phyloP scores from a whole-genome alignment of 1,140 invertebrate genomes.

The fruit fly (Drosophila melanogaster) region Release_6_plus_ISO1_MT NT_033777.3:9089001-9089500 shows the following conservation, averaged over 20 bases:
- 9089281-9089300: slow-evolving; percentile 14
- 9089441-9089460: slow-evolving; percentile 32
- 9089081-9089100: too few relatives aligned
- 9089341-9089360: slow-evolving; percentile 55
- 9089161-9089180: too few relatives aligned
- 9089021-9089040: not conserved
- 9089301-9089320: slow-evolving; percentile 53
- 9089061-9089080: too few relatives aligned
- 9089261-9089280: slow-evolving; percentile 6
- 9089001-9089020: not conserved
- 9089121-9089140: too few relatives aligned
- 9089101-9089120: too few relatives aligned
- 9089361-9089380: slow-evolving; percentile 53
- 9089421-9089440: slow-evolving; percentile 49
- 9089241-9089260: not conserved
- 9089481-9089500: slow-evolving; percentile 51
- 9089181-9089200: too few relatives aligned
- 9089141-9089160: too few relatives aligned
- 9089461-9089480: slow-evolving; percentile 49
- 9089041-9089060: too few relatives aligned
- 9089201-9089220: not conserved
- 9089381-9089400: not conserved
- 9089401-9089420: slow-evolving; percentile 13
- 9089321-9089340: slow-evolving; percentile 42
- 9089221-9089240: not conserved